Conservation (phyloP, 2,797 vertebrate genomes). For the Notamacropus eugenii region DNA sequence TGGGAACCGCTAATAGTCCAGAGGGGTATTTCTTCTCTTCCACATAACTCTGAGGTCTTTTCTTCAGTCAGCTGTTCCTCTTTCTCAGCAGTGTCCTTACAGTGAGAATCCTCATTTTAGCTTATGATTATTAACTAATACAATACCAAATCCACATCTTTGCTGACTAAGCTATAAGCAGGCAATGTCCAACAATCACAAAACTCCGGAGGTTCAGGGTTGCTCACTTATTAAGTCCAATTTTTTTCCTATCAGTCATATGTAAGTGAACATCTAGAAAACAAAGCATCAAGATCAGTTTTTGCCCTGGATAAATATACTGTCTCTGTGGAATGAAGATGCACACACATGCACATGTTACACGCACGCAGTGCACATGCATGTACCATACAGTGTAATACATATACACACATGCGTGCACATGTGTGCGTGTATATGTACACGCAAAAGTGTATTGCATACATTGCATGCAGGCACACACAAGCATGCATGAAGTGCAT, state of each 20-base stretch:
- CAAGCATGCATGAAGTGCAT: no score
- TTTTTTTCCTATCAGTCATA: neutral
- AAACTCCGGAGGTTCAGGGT: neutral
- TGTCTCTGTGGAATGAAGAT: neutral
- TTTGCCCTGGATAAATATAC: neutral
- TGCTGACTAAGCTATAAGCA: neutral
- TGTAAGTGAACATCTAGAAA: no score
- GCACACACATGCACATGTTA: no score
- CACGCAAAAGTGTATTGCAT: no score
- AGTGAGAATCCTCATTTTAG: neutral
- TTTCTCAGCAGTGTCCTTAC: neutral
- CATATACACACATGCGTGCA: no score
- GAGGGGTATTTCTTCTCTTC: neutral
- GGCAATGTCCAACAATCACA: neutral
- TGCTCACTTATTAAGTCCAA: neutral
- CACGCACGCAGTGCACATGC: no score
- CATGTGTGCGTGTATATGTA: no score
- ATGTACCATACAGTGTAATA: no score
- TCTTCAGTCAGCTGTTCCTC: neutral
- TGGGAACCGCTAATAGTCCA: neutral
- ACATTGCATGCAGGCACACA: no score
- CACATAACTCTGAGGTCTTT: neutral
- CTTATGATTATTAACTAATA: neutral
- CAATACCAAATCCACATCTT: neutral
- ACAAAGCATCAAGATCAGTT: neutral